Evolutionary conservation across 92 coral and sea anemone genomes (phyloP), one percentile per base, ranked within the genome.

Genomic region (Porites evermanni): DNA sequence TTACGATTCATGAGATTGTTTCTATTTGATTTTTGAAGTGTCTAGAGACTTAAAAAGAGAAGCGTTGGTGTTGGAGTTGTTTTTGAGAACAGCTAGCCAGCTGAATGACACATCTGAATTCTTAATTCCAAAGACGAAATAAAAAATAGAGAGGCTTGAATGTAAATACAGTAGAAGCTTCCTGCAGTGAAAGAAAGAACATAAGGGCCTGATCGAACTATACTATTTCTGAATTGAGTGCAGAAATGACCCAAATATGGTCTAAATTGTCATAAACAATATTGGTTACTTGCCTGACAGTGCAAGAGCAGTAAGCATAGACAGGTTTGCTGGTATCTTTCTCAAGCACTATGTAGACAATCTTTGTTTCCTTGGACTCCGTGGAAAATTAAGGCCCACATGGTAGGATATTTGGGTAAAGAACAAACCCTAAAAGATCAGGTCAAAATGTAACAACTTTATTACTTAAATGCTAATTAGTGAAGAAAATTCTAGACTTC

Each of bases 281-380:
- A 1, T 74, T 60, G 53, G 65, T 74, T 68, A 61, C 90, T 24
- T 86, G 67, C 85, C 90, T 84, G 44, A 88, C 88, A 88, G 92
- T 88, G 80, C 87, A 82, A 75, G 91, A 72, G 52, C 91, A 87
- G 80, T 87, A 74, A 52, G 86, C 75, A 80, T 71, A 88, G 26
- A 88, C 91, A 63, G 91, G 91, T 61, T 82, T 75, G 82, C 79
- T 82, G 59, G 91, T 88, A 56, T 81, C 72, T 29, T 61, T 75
- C 81, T 80, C 80, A 24, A 87, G 78, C 59, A 87, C 86, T 53
- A 80, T 64, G 74, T 87, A 80, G 54, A 87, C 83, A 65, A 87
- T 77, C 70, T 87, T 80, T 67, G 68, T 81, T 81, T 88, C 91
- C 80, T 88, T 88, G 44, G 84, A 72, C 54, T 75, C 91, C 56